These are phyloP conservation scores for Myotis daubentonii DNA, from an alignment of 2,797 vertebrate genomes.

Conservation along the genomic window DNA sequence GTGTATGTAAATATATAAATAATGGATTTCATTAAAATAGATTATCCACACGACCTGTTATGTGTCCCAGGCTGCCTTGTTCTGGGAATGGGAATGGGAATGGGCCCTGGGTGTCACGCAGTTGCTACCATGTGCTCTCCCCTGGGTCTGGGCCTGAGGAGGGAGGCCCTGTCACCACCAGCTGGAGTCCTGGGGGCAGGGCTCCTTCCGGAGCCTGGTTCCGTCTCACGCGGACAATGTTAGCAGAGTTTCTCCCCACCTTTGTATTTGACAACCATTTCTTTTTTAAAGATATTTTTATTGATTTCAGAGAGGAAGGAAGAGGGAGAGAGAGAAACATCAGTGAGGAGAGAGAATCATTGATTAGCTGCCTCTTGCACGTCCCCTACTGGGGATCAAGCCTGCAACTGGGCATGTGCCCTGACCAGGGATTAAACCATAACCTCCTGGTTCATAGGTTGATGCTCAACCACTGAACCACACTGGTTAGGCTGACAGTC, in stretches of 20 bases:
- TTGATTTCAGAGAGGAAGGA: not conserved
- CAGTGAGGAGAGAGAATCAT: not conserved
- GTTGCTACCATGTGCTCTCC: not conserved
- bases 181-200: not conserved
- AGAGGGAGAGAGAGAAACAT: not conserved
- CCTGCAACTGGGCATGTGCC: not conserved
- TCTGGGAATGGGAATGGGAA: not conserved
- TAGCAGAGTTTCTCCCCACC: not conserved
- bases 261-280: not conserved
- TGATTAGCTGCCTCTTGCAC: not conserved
- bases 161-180: not conserved
- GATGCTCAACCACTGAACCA: not conserved
- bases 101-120: not conserved
- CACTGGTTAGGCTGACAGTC: not conserved
- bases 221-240: not conserved
- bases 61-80: not conserved
- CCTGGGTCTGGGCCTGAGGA: not conserved
- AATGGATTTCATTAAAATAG: conserved; percentile 82
- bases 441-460: not conserved
- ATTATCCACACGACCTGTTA: conserved; percentile 16
- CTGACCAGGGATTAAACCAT: not conserved
- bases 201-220: not conserved
- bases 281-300: not conserved
- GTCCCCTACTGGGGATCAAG: not conserved
- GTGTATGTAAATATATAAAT: conserved; percentile 83